Percentiles rank a stretch among this genome's conserved stretches.
Evolutionary conservation across 2,797 vertebrate species (phyloP).

Genomic region (Megaceryle alcyon): DNA sequence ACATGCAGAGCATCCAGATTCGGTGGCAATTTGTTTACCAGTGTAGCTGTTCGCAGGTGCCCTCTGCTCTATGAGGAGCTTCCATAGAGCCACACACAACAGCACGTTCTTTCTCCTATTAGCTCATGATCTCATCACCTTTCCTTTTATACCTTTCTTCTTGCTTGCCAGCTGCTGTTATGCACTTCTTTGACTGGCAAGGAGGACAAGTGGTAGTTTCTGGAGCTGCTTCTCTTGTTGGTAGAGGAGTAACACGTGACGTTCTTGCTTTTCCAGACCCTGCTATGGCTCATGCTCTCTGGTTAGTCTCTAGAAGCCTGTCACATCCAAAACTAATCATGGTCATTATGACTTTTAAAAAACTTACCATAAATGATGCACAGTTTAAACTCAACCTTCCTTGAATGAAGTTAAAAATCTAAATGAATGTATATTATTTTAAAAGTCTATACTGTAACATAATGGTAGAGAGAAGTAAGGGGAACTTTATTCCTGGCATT

Average conservation of each 20-base stretch:
- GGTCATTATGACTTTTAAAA: not conserved
- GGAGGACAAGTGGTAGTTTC: not conserved
- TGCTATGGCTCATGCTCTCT: not conserved
- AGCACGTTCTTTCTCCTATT: constrained; percentile 24
- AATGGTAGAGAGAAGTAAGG: not conserved
- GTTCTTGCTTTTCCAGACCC: not conserved
- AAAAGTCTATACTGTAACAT: not conserved
- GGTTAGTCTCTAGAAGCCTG: not conserved
- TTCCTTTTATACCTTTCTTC: not conserved
- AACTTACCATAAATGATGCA: not conserved
- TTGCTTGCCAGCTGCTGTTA: constrained; percentile 32
- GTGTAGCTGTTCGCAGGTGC: not conserved
- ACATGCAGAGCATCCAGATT: not conserved
- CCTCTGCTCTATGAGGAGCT: not conserved
- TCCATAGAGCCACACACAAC: not conserved
- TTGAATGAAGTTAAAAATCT: not conserved
- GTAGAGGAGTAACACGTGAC: not conserved
- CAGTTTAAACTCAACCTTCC: not conserved
- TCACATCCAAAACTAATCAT: not conserved
- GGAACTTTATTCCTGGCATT: not conserved
- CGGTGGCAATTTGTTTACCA: not conserved
- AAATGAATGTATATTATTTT: not conserved
- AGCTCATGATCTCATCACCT: constrained; percentile 62
- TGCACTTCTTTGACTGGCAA: not conserved
- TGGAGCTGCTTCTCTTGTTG: not conserved